Conservation (phyloP, 2,113 vertebrate species). For the Oxyura jamaicensis region DNA sequence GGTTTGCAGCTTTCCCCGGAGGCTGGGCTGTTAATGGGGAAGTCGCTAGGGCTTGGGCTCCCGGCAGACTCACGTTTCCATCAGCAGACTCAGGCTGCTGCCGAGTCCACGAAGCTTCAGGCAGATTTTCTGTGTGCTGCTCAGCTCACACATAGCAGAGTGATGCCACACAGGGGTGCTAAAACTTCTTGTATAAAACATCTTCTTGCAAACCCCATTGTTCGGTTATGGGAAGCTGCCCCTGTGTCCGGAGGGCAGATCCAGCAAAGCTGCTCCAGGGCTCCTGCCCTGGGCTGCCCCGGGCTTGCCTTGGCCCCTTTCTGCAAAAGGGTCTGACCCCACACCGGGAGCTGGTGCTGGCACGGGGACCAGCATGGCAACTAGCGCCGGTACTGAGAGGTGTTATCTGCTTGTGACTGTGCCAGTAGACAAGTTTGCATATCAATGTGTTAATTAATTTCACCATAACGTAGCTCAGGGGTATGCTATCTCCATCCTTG, state of each 20-base stretch:
- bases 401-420: not conserved
- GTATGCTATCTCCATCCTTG: not conserved
- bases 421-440: not conserved
- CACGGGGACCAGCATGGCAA: not conserved
- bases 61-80: not conserved
- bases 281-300: not conserved
- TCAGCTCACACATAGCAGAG: conserved; percentile 68
- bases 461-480: not conserved
- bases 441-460: not conserved
- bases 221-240: not conserved
- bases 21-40: conserved; percentile 7
- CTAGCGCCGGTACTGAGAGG: not conserved
- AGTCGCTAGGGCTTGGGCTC: not conserved
- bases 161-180: conserved; percentile 88
- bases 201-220: conserved; percentile 15
- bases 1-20: not conserved
- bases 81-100: not conserved
- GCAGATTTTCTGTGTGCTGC: not conserved
- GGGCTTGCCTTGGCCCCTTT: not conserved
- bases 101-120: not conserved
- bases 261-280: not conserved
- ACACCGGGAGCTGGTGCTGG: not conserved
- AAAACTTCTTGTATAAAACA: conserved; percentile 80
- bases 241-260: not conserved
- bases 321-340: not conserved